Evolutionary conservation across 2,113 vertebrate genomes (phyloP).

Genomic region (Equus przewalskii): DNA sequence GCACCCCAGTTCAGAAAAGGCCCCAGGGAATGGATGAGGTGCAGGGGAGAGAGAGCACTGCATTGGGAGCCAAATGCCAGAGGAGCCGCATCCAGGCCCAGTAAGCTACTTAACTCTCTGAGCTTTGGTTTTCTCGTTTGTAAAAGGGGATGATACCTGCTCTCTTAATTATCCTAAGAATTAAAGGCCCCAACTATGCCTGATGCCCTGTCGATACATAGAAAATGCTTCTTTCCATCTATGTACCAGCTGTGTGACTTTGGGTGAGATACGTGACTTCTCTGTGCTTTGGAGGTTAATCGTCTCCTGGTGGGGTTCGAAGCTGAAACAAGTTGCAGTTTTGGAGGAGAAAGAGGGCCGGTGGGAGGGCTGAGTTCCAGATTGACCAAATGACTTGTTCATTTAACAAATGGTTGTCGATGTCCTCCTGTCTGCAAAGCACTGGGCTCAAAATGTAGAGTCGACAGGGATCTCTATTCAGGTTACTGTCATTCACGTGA

Average conservation of each 20-base stretch:
- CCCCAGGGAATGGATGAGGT: neutral
- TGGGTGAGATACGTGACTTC: neutral
- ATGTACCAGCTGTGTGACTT: neutral
- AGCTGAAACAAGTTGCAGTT: neutral
- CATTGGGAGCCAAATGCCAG: neutral
- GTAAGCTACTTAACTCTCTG: neutral
- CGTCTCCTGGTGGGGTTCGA: neutral
- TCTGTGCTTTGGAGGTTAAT: neutral
- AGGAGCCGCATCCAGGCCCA: neutral
- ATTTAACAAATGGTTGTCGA: neutral
- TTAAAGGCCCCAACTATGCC: neutral
- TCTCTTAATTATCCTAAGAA: neutral
- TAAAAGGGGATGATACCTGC: neutral
- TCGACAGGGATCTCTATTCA: neutral
- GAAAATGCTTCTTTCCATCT: neutral
- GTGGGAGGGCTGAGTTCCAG: neutral
- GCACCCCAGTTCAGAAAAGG: neutral
- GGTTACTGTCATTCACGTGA: neutral
- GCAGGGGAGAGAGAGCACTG: neutral
- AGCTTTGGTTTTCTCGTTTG: neutral
- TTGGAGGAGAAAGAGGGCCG: neutral
- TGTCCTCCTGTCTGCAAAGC: neutral
- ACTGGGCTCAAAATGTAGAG: neutral
- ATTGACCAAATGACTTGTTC: neutral
- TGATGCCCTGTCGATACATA: neutral